Evolutionary conservation across 2,797 vertebrate species (phyloP), one percentile per base, ranked within the genome.

Genomic region (Clarias fuscus): DNA sequence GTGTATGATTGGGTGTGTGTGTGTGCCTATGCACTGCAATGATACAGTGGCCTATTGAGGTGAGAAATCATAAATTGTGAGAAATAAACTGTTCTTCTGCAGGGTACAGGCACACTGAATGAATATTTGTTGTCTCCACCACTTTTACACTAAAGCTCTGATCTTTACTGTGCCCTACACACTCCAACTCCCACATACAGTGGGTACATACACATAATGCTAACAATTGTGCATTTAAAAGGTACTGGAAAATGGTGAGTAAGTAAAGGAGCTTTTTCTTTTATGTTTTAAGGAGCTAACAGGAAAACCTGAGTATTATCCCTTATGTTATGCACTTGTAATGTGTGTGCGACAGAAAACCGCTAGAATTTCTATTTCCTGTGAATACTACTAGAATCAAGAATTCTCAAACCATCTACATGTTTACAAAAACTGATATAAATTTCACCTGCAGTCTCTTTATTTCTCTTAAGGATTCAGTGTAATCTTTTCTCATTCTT

Each of bases 401-500:
- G 72, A 18, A 48, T 56, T 48, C 48, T 27, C 24, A 83, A 59
- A 61, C 33, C 33, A 33, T 82, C 61, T 85, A 24, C 22, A 81
- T 72, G 40, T 27, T 62, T 43, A 40, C 71, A 72, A 30, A 33
- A 87, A 71, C 22, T 56, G 6, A 40, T 73, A 73, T 24, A 48
- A 5, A 24, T 56, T 2, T 93, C 93, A 98, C 98, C 97, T 98
- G 98, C 77, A 98, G 93, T 91, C 91, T 92, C 90, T 93, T 94
- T 0, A 97, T 94, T 93, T 98, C 95, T 91, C 92, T 94, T 88
- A 97, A 93, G 86, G 96, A 95, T 68, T 97, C 95, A 65, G 96
- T 94, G 92, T 96, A 96, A 84, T 98, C 97, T 91, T 91, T 95
- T 91, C 93, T 96, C 88, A 98, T 92, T 80, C 88, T 91, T 90